A percentile compares a stretch with the other conserved stretches of the same genome.
Evolutionary conservation across 1,140 invertebrate genomes (phyloP).

Genomic region (Anastatus disparis): DNA sequence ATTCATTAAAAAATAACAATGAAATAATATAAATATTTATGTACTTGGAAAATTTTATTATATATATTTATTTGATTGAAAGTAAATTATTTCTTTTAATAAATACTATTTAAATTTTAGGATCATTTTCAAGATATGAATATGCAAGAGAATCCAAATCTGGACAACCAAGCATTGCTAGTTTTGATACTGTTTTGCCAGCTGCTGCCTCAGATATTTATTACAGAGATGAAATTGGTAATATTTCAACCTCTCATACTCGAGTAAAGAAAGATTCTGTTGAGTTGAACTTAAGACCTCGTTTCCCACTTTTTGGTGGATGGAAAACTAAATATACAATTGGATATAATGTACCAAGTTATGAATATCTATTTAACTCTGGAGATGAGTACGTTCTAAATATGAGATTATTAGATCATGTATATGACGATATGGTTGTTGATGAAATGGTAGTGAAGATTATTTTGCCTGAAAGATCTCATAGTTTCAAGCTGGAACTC

Average conservation of each 20-base stretch:
- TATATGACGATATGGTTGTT: constrained; percentile 96
- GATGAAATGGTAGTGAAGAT: constrained; percentile 91
- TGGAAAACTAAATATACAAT: constrained; percentile 98
- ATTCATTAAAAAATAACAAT: neutral
- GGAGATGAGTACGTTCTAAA: constrained; percentile 87
- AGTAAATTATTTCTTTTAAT: neutral
- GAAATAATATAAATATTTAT: neutral
- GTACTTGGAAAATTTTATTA: no score
- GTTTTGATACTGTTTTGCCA: constrained; percentile 93
- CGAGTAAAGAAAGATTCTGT: constrained; percentile 88
- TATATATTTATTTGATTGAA: neutral
- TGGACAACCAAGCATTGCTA: constrained; percentile 87
- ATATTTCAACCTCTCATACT: constrained; percentile 98
- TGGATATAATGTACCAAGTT: constrained; percentile 97
- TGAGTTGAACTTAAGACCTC: constrained; percentile 92
- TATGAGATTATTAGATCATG: constrained; percentile 93
- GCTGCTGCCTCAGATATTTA: constrained; percentile 91
- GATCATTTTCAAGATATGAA: constrained; percentile 94
- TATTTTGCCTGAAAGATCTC: constrained; percentile 93
- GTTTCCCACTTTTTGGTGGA: constrained; percentile 98
- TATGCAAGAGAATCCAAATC: constrained; percentile 90
- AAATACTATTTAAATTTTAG: constrained; percentile 57
- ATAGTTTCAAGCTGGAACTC: constrained; percentile 82
- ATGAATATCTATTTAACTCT: constrained; percentile 90
- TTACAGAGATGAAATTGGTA: constrained; percentile 98